A percentile compares a stretch with the other conserved stretches of the same genome.
These are phyloP conservation scores for Pipa parva DNA, from an alignment of 2,113 vertebrate genomes.

Conservation along the genomic window DNA sequence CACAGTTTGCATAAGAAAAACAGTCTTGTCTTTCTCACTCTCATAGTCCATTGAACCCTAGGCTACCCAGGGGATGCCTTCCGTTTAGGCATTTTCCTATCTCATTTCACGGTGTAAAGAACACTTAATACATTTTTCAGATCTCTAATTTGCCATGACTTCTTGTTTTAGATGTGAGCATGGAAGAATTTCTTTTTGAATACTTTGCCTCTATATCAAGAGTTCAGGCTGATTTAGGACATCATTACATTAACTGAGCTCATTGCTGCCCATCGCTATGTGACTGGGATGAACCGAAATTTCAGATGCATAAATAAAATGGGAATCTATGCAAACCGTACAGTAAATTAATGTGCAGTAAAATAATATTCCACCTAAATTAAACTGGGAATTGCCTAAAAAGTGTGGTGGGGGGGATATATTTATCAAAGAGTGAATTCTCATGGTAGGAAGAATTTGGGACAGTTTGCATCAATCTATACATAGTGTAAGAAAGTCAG, in stretches of 20 bases:
- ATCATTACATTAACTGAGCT: neutral
- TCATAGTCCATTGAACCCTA: constrained; percentile 19
- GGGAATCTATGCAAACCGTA: too few species aligned
- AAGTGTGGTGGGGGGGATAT: too few species aligned
- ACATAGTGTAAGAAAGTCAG: too few species aligned
- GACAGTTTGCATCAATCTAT: too few species aligned
- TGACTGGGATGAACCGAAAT: neutral
- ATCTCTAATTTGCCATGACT: constrained; percentile 63
- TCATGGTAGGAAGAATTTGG: too few species aligned
- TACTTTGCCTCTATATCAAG: neutral
- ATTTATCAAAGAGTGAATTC: too few species aligned
- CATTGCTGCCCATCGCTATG: neutral
- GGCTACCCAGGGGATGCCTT: constrained; percentile 54
- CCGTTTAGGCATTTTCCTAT: constrained; percentile 62
- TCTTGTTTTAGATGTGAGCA: constrained; percentile 32
- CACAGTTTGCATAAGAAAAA: neutral
- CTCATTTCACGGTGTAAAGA: constrained; percentile 69
- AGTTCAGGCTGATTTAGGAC: neutral
- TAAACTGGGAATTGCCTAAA: too few species aligned
- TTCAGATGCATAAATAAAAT: too few species aligned
- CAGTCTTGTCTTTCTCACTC: constrained; percentile 24
- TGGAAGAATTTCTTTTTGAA: neutral
- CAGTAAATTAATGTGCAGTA: too few species aligned
- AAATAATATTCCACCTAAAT: too few species aligned
- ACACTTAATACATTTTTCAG: constrained; percentile 63